phyloP scores from a whole-genome alignment of 2,113 vertebrate genomes.

The Helogale parvula region DNA sequence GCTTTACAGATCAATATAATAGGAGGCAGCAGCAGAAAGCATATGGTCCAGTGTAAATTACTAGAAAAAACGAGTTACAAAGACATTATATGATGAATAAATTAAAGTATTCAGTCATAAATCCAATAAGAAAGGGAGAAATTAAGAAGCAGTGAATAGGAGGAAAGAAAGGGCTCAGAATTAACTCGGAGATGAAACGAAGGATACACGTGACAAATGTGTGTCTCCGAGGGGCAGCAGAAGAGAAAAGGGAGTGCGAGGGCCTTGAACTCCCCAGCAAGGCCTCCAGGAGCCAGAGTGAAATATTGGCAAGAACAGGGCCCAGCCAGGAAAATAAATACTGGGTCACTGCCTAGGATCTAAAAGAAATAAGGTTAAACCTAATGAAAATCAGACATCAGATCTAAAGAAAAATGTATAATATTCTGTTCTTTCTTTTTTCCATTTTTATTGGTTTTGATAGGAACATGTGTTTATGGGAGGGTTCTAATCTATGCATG shows the following conservation, averaged over 20 bases:
- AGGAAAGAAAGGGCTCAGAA: slow-evolving; percentile 73
- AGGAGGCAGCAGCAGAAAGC: slow-evolving; percentile 71
- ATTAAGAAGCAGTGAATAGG: slow-evolving; percentile 74
- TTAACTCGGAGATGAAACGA: slow-evolving; percentile 60
- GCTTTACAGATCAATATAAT: slow-evolving; percentile 70
- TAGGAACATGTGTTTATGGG: slow-evolving; percentile 76
- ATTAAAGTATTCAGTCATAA: slow-evolving; percentile 80
- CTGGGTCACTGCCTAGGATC: slow-evolving; percentile 69
- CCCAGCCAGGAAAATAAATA: slow-evolving; percentile 74
- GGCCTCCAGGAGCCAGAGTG: slow-evolving; percentile 52
- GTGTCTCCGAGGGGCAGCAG: slow-evolving; percentile 18
- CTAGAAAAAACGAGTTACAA: slow-evolving; percentile 71
- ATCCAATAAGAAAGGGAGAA: slow-evolving; percentile 76
- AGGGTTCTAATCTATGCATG: slow-evolving; percentile 60
- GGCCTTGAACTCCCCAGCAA: slow-evolving; percentile 54
- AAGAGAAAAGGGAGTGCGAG: slow-evolving; percentile 9
- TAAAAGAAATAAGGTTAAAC: slow-evolving; percentile 77
- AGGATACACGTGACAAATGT: slow-evolving; percentile 58
- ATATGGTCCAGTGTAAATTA: slow-evolving; percentile 77
- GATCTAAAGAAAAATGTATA: slow-evolving; percentile 69
- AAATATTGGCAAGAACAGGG: slow-evolving; percentile 66
- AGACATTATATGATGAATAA: slow-evolving; percentile 78
- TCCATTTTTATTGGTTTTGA: slow-evolving; percentile 79
- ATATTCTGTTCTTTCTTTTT: slow-evolving; percentile 72
- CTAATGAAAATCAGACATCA: slow-evolving; percentile 80